Evolutionary conservation across 2,113 vertebrate species (phyloP).

Genomic region (Pongo pygmaeus): DNA sequence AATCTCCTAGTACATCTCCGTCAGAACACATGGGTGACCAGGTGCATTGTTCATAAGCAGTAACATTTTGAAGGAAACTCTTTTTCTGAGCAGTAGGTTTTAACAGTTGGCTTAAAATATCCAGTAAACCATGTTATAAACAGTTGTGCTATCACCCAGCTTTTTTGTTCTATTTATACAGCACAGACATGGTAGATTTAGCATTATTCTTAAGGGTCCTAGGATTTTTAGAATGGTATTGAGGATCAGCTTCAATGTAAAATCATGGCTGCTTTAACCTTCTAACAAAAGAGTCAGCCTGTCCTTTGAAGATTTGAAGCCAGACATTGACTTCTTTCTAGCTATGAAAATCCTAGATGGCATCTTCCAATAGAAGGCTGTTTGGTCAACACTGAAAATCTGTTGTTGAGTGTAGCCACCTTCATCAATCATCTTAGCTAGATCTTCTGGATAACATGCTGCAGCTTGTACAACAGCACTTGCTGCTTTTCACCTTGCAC

Average conservation of each 20-base stretch:
- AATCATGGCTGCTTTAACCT: not conserved
- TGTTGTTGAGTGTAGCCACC: not conserved
- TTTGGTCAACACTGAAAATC: not conserved
- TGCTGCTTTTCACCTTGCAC: not conserved
- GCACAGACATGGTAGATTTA: not conserved
- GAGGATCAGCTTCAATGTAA: not conserved
- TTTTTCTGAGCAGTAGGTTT: not conserved
- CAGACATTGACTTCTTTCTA: not conserved
- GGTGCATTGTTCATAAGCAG: not conserved
- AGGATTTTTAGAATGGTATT: not conserved
- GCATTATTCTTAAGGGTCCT: not conserved
- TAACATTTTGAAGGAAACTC: not conserved
- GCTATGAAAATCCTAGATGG: not conserved
- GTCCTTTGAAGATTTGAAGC: not conserved
- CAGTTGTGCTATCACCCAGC: not conserved
- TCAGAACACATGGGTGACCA: not conserved
- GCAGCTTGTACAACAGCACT: not conserved
- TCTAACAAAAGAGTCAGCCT: not conserved
- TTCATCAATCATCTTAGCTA: not conserved
- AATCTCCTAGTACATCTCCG: not conserved
- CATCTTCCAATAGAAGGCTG: not conserved
- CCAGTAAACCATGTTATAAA: not conserved
- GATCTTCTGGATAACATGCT: not conserved
- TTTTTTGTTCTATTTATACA: not conserved
- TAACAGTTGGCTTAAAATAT: not conserved